phyloP scores from a whole-genome alignment of 2,113 vertebrate genomes.

The Rhadina sibilatrix region DNA sequence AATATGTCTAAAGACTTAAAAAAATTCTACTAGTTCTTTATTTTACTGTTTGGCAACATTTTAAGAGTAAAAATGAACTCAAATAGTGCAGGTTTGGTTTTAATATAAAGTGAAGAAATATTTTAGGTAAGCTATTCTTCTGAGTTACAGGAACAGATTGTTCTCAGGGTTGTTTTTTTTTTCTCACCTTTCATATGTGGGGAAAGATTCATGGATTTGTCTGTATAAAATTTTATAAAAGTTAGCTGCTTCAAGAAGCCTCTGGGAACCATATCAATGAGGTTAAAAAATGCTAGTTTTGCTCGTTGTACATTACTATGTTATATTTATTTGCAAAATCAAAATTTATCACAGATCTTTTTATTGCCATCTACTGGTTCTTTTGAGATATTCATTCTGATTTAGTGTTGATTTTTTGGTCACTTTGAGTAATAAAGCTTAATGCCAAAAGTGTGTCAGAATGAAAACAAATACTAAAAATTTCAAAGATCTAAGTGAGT shows the following conservation, averaged over 20 bases:
- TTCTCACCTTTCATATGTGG: neutral
- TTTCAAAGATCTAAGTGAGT: neutral
- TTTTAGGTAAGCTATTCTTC: neutral
- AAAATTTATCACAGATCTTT: neutral
- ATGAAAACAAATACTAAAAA: neutral
- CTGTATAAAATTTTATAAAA: neutral
- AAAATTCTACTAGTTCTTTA: neutral
- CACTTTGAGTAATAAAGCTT: neutral
- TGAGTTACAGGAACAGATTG: neutral
- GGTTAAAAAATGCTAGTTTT: neutral
- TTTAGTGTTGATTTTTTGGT: neutral
- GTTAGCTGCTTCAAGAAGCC: neutral
- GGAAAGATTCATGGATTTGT: neutral
- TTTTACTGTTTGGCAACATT: neutral
- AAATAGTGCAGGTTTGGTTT: neutral
- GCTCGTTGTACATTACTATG: neutral
- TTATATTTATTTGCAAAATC: neutral
- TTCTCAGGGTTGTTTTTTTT: neutral
- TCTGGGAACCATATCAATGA: neutral
- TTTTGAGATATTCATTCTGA: neutral
- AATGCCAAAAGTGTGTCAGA: neutral
- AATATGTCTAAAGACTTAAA: neutral
- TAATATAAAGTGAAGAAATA: neutral
- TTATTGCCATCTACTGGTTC: constrained; percentile 52
- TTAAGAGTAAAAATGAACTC: neutral